Percentiles rank a stretch among this genome's conserved stretches.
Evolutionary conservation across 2,113 vertebrate species (phyloP).

Genomic region (Periophthalmodon schlosseri): DNA sequence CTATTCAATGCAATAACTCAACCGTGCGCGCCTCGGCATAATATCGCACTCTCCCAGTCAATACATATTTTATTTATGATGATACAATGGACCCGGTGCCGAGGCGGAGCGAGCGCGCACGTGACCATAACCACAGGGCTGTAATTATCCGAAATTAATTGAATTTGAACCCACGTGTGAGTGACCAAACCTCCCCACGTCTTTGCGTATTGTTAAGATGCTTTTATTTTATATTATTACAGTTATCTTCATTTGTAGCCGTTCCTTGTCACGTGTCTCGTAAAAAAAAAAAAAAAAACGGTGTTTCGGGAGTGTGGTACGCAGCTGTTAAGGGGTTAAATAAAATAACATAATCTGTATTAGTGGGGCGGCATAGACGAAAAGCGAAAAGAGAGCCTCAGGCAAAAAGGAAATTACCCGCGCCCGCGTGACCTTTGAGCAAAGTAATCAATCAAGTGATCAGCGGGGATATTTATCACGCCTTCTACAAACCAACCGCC

Average conservation of each 20-base stretch:
- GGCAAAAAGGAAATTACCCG: slow-evolving; percentile 98
- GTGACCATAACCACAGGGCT: slow-evolving; percentile 84
- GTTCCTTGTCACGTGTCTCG: not conserved
- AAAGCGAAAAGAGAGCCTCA: slow-evolving; percentile 97
- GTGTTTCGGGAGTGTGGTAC: not conserved
- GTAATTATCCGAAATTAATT: slow-evolving; percentile 98
- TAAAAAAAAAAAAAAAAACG: not conserved
- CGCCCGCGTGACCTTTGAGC: slow-evolving; percentile 96
- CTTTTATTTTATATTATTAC: not conserved
- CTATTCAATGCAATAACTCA: slow-evolving; percentile 90
- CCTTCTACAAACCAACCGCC: slow-evolving; percentile 84
- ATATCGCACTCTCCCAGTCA: slow-evolving; percentile 76
- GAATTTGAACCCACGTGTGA: slow-evolving; percentile 85
- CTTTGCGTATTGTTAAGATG: not conserved
- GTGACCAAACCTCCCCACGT: slow-evolving; percentile 65
- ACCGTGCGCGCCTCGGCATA: slow-evolving; percentile 23
- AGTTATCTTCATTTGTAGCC: not conserved
- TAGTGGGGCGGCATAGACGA: slow-evolving; percentile 82
- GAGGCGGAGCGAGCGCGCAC: slow-evolving; percentile 73
- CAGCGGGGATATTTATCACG: slow-evolving; percentile 99
- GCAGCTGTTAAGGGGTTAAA: slow-evolving; percentile 77
- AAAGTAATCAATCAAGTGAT: slow-evolving; percentile 99
- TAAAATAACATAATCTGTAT: slow-evolving; percentile 88
- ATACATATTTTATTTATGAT: slow-evolving; percentile 85
- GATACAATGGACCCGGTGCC: slow-evolving; percentile 83